Base-by-base conservation (phyloP, 2,113 vertebrate species). In the Microcebus ravelobensis region DNA sequence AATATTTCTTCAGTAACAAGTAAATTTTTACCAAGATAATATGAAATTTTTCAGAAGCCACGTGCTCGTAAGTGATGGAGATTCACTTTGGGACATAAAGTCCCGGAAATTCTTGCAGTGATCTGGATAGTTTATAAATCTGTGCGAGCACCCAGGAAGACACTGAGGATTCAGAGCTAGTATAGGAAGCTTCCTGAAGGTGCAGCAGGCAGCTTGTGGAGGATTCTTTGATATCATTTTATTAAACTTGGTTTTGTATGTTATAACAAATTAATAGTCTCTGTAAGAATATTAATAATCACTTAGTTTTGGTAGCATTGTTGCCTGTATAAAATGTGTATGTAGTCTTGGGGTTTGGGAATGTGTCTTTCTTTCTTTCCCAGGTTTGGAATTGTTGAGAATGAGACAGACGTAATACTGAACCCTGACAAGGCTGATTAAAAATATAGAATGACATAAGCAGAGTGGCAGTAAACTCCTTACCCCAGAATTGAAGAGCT, bases 61-160 rank as follows among this genome's bases (percentile, higher is more conserved):
- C 96, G 98, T 98, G 96, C 98, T 99, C 87, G 98, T 98, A 98
- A 99, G 99, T 98, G 98, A 99, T 98, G 98, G 98, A 63, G 97
- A 98, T 97, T 98, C 97, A 96, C 98, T 99, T 96, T 98, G 98
- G 98, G 99, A 99, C 96, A 95, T 98, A 98, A 68, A 99, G 99
- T 97, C 98, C 99, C 96, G 98, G 98, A 98, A 97, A 73, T 92
- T 97, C 98, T 96, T 98, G 97, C 96, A 98, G 97, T 97, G 96
- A 97, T 96, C 96, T 98, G 98, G 98, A 98, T 96, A 96, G 82
- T 96, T 98, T 98, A 98, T 97, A 98, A 95, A 97, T 98, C 98
- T 98, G 97, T 98, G 98, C 98, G 83, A 98, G 97, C 98, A 98
- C 97, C 98, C 98, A 98, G 98, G 97, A 98, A 95, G 98, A 98